These are phyloP conservation scores for Entosphenus tridentatus DNA, from an alignment of 2,113 vertebrate genomes.

Conservation along the genomic window DNA sequence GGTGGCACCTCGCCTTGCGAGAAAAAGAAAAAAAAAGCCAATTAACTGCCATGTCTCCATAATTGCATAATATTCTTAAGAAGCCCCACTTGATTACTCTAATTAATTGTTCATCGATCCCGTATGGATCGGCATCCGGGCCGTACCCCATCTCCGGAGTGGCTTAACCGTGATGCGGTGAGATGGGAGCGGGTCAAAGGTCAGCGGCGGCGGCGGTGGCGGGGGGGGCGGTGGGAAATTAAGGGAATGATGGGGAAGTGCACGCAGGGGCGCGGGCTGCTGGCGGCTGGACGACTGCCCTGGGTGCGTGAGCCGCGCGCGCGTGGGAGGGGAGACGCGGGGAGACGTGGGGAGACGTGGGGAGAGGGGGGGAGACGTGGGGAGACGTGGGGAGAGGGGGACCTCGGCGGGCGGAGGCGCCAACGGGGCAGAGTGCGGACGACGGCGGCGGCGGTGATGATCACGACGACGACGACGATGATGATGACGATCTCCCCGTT, in stretches of 20 bases:
- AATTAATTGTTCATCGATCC: slow-evolving; percentile 6
- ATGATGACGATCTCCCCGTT: too few species aligned
- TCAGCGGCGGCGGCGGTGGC: not conserved
- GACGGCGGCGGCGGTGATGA: too few species aligned
- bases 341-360: not conserved
- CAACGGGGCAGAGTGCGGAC: too few species aligned
- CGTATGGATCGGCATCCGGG: slow-evolving; percentile 5
- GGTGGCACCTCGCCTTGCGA: too few species aligned
- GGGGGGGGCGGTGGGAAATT: not conserved
- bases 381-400: too few species aligned
- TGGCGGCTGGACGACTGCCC: too few species aligned
- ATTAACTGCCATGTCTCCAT: slow-evolving; percentile 6
- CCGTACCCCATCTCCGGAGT: not conserved
- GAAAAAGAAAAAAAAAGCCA: not conserved
- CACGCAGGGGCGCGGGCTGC: too few species aligned
- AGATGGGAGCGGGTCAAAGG: slow-evolving; percentile 1
- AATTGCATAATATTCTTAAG: slow-evolving; percentile 6
- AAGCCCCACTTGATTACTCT: slow-evolving; percentile 5
- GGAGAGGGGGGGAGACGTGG: not conserved
- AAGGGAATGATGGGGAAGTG: not conserved
- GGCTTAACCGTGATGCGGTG: not conserved
- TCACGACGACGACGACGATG: too few species aligned
- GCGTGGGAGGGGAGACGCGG: not conserved
- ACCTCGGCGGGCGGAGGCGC: too few species aligned
- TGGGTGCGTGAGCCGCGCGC: too few species aligned